Conservation (phyloP, 37 sponge, comb jelly and placozoan genomes). For the Halichondria panicea region DNA sequence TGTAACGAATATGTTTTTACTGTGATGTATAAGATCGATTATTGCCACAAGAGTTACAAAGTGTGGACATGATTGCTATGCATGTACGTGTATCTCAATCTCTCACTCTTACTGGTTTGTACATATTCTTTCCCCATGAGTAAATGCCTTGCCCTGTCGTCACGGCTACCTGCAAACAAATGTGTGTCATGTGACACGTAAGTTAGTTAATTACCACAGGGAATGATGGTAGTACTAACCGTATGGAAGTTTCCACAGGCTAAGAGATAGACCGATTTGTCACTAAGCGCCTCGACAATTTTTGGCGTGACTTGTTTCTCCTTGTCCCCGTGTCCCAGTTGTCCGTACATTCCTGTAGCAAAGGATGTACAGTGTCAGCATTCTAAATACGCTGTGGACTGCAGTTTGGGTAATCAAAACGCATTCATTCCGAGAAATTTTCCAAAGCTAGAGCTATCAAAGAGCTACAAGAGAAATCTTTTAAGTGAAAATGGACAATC, state of each 20-base stretch:
- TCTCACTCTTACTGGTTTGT: slow-evolving; percentile 34
- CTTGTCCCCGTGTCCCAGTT: slow-evolving; percentile 71
- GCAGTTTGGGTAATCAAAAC: no score
- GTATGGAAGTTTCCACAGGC: slow-evolving; percentile 78
- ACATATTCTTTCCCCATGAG: slow-evolving; percentile 64
- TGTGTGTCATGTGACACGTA: neutral
- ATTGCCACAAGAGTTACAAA: no score
- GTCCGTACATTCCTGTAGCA: slow-evolving; percentile 67
- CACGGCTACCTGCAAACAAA: slow-evolving; percentile 47
- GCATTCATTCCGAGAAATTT: no score
- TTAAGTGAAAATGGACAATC: neutral
- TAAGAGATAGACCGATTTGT: slow-evolving; percentile 39
- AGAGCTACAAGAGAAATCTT: neutral
- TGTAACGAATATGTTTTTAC: no score
- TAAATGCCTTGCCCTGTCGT: slow-evolving; percentile 44
- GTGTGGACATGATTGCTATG: neutral
- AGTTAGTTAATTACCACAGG: neutral
- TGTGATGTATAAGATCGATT: no score
- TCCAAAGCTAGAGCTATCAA: no score
- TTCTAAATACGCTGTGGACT: no score
- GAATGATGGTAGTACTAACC: slow-evolving; percentile 17
- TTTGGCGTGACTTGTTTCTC: slow-evolving; percentile 57
- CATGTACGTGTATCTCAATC: no score
- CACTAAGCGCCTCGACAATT: slow-evolving; percentile 29
- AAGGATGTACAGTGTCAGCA: no score